Evolutionary conservation across 2,888 invertebrate species (phyloP).

Genomic region (Xiphydria camelus): DNA sequence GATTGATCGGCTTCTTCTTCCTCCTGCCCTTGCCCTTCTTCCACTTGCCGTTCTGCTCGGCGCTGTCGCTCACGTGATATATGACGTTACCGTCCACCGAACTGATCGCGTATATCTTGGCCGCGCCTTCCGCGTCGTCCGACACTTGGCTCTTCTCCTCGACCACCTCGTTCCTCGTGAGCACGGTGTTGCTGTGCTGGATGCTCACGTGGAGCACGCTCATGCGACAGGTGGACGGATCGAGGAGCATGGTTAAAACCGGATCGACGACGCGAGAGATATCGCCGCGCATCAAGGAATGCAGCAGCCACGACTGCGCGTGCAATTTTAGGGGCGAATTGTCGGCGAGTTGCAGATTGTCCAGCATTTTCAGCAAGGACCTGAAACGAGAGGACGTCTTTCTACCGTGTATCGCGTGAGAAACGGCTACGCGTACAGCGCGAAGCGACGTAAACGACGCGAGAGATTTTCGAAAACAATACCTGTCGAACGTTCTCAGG

Average conservation of each 20-base stretch:
- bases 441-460: too few species aligned
- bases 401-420: too few species aligned
- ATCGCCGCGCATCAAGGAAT: conserved; percentile 75
- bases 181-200: conserved; percentile 59
- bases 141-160: conserved; percentile 48
- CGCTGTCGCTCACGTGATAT: conserved; percentile 62
- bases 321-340: conserved; percentile 66
- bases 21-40: conserved; percentile 38
- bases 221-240: conserved; percentile 79
- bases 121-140: conserved; percentile 50
- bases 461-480: conserved; percentile 27
- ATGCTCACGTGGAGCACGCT: conserved; percentile 76
- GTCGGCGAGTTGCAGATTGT: conserved; percentile 66
- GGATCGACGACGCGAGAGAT: conserved; percentile 78
- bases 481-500: conserved; percentile 67
- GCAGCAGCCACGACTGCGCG: conserved; percentile 76
- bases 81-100: conserved; percentile 80
- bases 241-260: conserved; percentile 72
- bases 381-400: conserved; percentile 61
- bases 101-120: conserved; percentile 79
- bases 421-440: too few species aligned
- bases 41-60: conserved; percentile 44
- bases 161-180: conserved; percentile 43
- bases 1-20: conserved; percentile 45
- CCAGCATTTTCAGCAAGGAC: conserved; percentile 73